Evolutionary conservation across 2,797 vertebrate genomes (phyloP), one percentile per base, ranked within the genome.

Genomic region (Chelonia mydas): DNA sequence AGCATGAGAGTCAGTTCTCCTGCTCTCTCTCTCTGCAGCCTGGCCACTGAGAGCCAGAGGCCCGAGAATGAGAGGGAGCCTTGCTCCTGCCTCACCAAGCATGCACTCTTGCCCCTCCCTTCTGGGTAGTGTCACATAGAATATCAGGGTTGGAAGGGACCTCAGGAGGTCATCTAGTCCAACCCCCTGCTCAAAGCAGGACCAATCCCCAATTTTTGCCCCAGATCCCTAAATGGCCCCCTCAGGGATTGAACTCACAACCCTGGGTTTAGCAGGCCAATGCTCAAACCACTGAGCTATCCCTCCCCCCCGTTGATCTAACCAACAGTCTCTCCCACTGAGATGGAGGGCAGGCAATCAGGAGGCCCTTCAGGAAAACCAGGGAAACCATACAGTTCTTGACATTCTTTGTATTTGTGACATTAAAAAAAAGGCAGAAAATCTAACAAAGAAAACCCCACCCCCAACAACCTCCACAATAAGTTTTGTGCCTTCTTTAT

Each of bases 321-420:
- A 45, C 11, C 41, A 74, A 8, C 41, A 74, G 25, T 25, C 12
- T 4, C 81, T 93, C 92, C 88, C 12, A 59, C 95, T 95, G 92
- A 49, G 86, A 68, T 54, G 80, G 84, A 90, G 61, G 1, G 54
- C 53, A 54, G 0, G 3, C 51, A 65, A 91, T 81, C 90, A 83
- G 91, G 74, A 96, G 84, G 72, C 83, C 86, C 94, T 94, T 81
- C 53, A 78, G 54, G 33, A 3, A 86, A 95, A 94, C 80, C 16
- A 19, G 54, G 16, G 23, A 45, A 45, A 57, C 41, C 79, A 82
- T 82, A 57, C 79, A 80, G 84, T 91, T 72, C 3, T 0, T 90
- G 92, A 83, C 91, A 81, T 90, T 74, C 3, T 74, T 45, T 45
- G 11, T 45, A 74, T 12, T 74, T 41, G 41, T 23, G 41, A 74